These are phyloP conservation scores for Rhinoptilus africanus DNA, from an alignment of 2,113 vertebrate genomes.

Conservation along the genomic window DNA sequence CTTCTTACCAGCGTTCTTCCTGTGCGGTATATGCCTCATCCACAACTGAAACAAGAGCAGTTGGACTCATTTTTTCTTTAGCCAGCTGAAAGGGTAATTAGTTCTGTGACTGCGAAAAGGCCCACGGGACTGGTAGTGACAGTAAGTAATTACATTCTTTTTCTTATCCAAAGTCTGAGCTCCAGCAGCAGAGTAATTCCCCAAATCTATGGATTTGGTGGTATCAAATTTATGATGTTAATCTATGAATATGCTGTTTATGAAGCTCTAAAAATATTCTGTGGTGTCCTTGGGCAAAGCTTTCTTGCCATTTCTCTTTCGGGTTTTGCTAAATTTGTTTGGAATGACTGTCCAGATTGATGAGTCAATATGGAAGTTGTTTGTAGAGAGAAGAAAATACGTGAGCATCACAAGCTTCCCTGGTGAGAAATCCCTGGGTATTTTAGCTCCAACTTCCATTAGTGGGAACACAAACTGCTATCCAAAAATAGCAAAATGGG, in stretches of 20 bases:
- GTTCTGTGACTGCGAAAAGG: slow-evolving; percentile 42
- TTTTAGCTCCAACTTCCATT: not conserved
- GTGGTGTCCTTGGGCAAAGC: not conserved
- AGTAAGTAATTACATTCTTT: slow-evolving; percentile 56
- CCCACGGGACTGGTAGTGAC: not conserved
- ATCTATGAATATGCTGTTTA: not conserved
- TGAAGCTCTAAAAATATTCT: not conserved
- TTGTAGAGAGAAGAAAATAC: not conserved
- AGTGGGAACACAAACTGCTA: not conserved
- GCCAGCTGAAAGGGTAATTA: slow-evolving; percentile 58
- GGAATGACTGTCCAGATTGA: not conserved
- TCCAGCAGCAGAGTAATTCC: slow-evolving; percentile 17
- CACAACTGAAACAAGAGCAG: slow-evolving; percentile 1
- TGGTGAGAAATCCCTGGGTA: not conserved
- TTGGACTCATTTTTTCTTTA: not conserved
- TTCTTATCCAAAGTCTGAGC: slow-evolving; percentile 41
- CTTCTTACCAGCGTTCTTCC: not conserved
- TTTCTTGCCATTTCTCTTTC: not conserved
- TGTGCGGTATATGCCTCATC: not conserved
- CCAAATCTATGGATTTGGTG: not conserved
- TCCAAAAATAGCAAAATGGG: not conserved
- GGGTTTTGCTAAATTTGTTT: not conserved
- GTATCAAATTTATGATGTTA: not conserved
- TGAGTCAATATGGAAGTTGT: not conserved
- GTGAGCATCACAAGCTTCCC: not conserved